These are phyloP conservation scores for Threskiornis aethiopicus DNA, from an alignment of 2,797 vertebrate species.

Conservation along the genomic window DNA sequence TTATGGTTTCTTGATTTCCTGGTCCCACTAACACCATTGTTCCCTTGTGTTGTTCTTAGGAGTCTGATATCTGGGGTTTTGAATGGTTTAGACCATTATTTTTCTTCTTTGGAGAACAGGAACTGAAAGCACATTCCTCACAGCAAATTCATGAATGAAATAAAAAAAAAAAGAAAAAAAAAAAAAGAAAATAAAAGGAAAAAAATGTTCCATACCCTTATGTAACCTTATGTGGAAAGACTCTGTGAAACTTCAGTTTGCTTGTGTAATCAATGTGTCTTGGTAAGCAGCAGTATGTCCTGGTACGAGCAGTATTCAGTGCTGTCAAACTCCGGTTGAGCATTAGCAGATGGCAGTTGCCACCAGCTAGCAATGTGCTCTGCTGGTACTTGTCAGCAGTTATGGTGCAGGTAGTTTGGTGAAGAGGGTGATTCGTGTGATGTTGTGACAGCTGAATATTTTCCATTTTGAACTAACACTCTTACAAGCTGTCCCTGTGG, in stretches of 20 bases:
- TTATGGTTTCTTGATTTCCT: constrained; percentile 35
- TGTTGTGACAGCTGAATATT: neutral
- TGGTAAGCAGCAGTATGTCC: neutral
- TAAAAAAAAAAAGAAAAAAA: neutral
- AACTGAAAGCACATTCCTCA: neutral
- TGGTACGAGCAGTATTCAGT: neutral
- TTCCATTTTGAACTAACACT: neutral
- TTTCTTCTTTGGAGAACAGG: neutral
- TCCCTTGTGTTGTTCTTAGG: constrained; percentile 44
- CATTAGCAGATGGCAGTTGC: neutral
- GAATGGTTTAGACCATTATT: neutral
- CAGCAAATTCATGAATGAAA: constrained; percentile 3
- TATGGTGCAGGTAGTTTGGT: neutral
- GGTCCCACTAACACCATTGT: neutral
- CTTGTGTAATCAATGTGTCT: neutral
- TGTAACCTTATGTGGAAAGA: neutral
- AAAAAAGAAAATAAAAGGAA: neutral
- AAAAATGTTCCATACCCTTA: neutral
- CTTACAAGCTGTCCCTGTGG: neutral
- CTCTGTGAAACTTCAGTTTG: neutral
- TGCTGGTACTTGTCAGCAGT: neutral
- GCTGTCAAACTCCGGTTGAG: neutral
- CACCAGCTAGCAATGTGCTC: neutral
- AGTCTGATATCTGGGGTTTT: neutral
- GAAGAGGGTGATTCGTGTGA: neutral